Evolutionary conservation across 2,888 invertebrate genomes (phyloP), one percentile per base, ranked within the genome.

Genomic region (Rhagium mordax): DNA sequence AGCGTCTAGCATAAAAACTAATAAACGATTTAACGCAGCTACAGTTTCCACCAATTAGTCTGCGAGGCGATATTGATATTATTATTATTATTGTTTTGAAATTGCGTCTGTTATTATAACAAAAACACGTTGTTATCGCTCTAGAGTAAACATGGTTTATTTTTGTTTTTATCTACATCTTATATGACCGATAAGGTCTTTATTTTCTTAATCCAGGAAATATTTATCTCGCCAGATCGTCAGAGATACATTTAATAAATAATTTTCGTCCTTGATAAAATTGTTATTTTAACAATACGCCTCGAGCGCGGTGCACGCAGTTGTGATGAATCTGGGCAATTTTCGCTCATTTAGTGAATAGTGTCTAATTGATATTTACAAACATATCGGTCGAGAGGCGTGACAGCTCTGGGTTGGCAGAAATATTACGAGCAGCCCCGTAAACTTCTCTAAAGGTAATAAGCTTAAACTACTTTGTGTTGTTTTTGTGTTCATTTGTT

Each of bases 171-270:
- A 65, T 64, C 64, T 48, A 21, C 29, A 51, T 65, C 65, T 53
- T 41, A n/a, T 53, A 29, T 33, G 65, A 53, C 65, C 65, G 65
- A 65, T 65, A 65, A 65, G 13, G 53, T 2, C 10, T 16, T 13
- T 20, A 18, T 53, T 65, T 41, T 51, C 65, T 65, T 53, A 53
- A 64, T 64, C 8, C 27, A 49, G 64, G 64, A 49, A 64, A 27
- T 16, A 15, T 49, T 27, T 53, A 65, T 53, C 65, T 29, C 6
- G 15, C n/a, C 4, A 65, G 66, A 66, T 71, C 60, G 60, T 60
- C 66, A 57, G 3, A 48, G 61, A 66, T 64, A 71, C 29, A 70
- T 51, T 16, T 55, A 70, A 70, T 64, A 71, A 57, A 70, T 66
- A 66, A 64, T 27, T 49, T 15, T 41, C 59, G 70, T 70, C 59